These are phyloP conservation scores for Gonatopus flavifemur DNA, from an alignment of 1,140 invertebrate genomes.

Conservation along the genomic window DNA sequence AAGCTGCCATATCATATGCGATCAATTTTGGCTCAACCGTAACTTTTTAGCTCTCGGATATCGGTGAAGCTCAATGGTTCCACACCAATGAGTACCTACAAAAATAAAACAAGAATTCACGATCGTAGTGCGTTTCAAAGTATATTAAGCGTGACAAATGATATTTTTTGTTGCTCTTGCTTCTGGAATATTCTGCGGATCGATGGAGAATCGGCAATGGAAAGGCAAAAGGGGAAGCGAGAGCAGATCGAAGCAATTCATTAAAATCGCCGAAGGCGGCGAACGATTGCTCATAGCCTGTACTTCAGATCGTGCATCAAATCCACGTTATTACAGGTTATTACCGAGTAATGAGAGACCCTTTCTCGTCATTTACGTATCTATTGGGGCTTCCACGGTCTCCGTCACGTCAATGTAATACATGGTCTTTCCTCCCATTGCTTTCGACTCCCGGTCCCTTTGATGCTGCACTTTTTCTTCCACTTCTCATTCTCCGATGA, in stretches of 20 bases:
- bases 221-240: constrained; percentile 1
- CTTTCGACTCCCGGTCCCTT: background rate
- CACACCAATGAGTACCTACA: no score
- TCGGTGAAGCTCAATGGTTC: no score
- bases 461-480: background rate
- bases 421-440: background rate
- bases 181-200: no score
- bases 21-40: no score
- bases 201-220: no score
- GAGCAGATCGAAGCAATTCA: constrained; percentile 36
- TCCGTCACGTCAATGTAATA: constrained; percentile 2
- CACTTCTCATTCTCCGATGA: background rate
- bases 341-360: constrained; percentile 43
- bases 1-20: no score
- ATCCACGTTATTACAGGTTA: constrained; percentile 46
- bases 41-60: no score
- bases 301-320: constrained; percentile 42
- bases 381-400: background rate
- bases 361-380: constrained; percentile 41
- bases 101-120: no score
- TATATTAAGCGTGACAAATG: no score
- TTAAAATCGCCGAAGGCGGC: constrained; percentile 44
- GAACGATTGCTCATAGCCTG: constrained; percentile 40
- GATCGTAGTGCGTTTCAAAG: no score
- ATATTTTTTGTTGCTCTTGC: no score